Evolutionary conservation across 2,113 vertebrate genomes (phyloP), one percentile per base, ranked within the genome.

Genomic region (Parus major): DNA sequence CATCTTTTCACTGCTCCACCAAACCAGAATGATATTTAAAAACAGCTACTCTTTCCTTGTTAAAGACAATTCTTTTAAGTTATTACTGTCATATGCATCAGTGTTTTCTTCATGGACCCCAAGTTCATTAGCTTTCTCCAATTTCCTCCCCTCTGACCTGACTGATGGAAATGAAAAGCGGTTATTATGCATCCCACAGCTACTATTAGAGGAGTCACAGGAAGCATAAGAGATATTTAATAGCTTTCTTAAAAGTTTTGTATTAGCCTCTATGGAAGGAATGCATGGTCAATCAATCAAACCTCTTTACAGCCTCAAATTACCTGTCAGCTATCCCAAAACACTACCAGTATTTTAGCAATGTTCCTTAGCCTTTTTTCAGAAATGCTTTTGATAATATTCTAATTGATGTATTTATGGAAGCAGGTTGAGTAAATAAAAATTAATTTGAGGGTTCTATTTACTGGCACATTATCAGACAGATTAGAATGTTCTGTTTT

Each of bases 261-360:
- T 61, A 70, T 92, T 94, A 52, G 52, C 28, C 8, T 96, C 28
- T 52, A 12, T 25, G 23, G 21, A 41, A 94, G 15, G 5, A 39
- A 65, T 84, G 25, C 22, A 92, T 95, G 55, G 25, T 85, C 69
- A 96, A 82, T 94, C 42, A 94, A 86, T 92, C 42, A 95, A 94
- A 96, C 76, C 52, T 1, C 6, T 86, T 44, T 57, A 4, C 29
- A 64, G 15, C 79, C 35, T 92, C 29, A 96, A 92, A 95, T 79
- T 92, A 82, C 11, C 35, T 92, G 60, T 22, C 44, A 90, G 14
- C 5, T 86, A 55, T 95, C 68, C 36, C 71, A 22, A 78, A 95
- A 82, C 79, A 49, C 7, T 78, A 72, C 22, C 5, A 75, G 36
- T 49, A 25, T 68, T 75, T 70, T 90, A 95, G 84, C 20, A 88